Base-by-base conservation (phyloP, 2,888 invertebrate species). In the Zhengitettix transpicula region DNA sequence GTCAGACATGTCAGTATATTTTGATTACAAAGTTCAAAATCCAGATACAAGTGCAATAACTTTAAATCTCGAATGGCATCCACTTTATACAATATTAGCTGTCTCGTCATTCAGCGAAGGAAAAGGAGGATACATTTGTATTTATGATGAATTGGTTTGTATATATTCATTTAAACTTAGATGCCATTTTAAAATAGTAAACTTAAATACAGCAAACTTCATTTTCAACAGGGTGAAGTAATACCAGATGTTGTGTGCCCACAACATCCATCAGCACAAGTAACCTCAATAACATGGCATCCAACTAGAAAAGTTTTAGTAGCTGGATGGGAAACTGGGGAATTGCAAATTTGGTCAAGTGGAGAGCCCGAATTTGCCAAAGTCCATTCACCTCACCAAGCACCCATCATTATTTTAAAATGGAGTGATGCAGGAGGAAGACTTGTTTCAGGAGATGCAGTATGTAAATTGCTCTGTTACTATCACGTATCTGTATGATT, bases 281-380 rank as follows among this genome's bases (percentile, higher is more conserved):
- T 88, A 1, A 87, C 89, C 15, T 82, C 87, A 1, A 71, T 93
- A 44, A 80, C 83, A 5, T 97, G 97, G 96, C 96, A 97, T 74
- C 94, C 96, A 1, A 83, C 83, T 57, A 81, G 85, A 68, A 83
- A 84, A 60, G 77, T 92, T 60, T 73, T 97, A 58, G 87, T 87
- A 1, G 86, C 87, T 52, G 93, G 92, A 8, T 96, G 94, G 92
- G 93, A 94, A 74, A 91, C 85, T 68, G 96, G 96, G 10, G 92
- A 93, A 69, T 77, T 97, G 9, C 82, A 85, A 67, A 81, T 91
- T 52, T 91, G 91, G 89, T 79, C 83, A 66, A 84, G 84, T 64
- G 84, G 84, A 64, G 77, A 77, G 60, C 75, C 77, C 15, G 81
- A 83, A 58, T 86, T 86, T 74, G 78, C 80, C 62, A 81, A 78